Base-by-base conservation (phyloP, 2,888 invertebrate species). In the Lasioglossum figueresi region DNA sequence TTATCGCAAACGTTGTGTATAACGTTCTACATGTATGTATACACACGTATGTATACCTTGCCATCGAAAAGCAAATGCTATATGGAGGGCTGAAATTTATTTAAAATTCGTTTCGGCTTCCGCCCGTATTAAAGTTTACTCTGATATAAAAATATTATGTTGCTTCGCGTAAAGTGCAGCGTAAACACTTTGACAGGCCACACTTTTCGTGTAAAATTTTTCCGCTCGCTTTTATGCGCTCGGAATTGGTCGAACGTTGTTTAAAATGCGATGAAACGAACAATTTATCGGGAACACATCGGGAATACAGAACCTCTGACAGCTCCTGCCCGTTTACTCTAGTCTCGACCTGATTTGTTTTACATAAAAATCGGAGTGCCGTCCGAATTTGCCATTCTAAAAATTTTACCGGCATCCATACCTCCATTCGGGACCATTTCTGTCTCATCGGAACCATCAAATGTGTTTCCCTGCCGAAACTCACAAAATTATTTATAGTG, bases 171-270 rank as follows among this genome's bases (percentile, higher is more conserved):
- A 66, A 66, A 40, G 72, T 45, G 37, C 45, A 66, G 10, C 19
- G 66, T 66, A 34, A 66, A 66, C 34, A 34, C 66, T 34, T 66
- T 66, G 66, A 66, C 63, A 63, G 63, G 63, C 63, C 31, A 63
- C 63, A 63, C 63, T 63, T 63, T 63, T 31, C 63, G 63, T 63
- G 63, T 63, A 63, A 63, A 63, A 63, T 63, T 63, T 63, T 63
- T 63, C 63, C 63, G 31, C 63, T 63, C 31, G 63, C 63, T 63
- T 63, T 63, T 63, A 63, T 63, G 31, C 27, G 16, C 31, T 31
- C 31, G 63, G 16, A 63, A 63, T 63, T 63, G 63, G 16, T 63
- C 63, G 63, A 63, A 63, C 63, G 63, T 63, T 63, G 63, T 63
- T 63, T 63, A 63, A 63, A 63, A 31, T 63, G 31, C 63, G 63